Conservation (phyloP, 2,797 vertebrate species). For the Austrolebias charrua region DNA sequence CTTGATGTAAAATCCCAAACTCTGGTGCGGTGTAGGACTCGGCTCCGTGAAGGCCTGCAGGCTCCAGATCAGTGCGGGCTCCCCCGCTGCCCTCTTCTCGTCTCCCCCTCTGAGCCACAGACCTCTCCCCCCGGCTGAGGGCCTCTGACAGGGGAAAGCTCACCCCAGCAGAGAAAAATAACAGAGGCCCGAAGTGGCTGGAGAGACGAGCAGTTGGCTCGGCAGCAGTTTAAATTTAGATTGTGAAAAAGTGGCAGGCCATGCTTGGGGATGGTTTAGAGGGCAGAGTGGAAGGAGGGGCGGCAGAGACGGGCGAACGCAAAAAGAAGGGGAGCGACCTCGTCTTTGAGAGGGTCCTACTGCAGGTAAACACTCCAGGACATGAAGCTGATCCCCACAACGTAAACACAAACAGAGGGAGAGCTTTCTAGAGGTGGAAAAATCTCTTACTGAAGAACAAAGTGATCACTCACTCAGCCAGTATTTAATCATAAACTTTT, state of each 20-base stretch:
- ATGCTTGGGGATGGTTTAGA: constrained; percentile 79
- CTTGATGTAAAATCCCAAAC: constrained; percentile 60
- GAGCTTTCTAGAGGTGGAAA: not conserved
- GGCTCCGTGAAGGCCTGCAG: constrained; percentile 30
- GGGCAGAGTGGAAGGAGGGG: constrained; percentile 36
- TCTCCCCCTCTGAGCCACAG: constrained; percentile 52
- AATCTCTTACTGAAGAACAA: not conserved
- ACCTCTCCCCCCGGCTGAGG: constrained; percentile 62
- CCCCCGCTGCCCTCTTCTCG: constrained; percentile 25
- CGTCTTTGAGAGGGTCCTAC: constrained; percentile 16
- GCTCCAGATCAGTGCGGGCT: constrained; percentile 36
- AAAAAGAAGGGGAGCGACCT: constrained; percentile 15
- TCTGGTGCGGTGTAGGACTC: constrained; percentile 19
- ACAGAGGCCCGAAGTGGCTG: constrained; percentile 65
- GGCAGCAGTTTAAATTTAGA: constrained; percentile 91
- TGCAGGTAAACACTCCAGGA: constrained; percentile 16
- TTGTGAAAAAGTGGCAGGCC: constrained; percentile 71
- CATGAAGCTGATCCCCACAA: constrained; percentile 2
- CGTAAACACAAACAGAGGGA: not conserved
- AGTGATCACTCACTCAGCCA: no score
- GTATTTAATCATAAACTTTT: no score
- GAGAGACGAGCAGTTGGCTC: constrained; percentile 76
- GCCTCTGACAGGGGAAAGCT: constrained; percentile 70
- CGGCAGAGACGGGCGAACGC: constrained; percentile 27
- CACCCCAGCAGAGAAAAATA: constrained; percentile 66